A percentile compares a stretch with the other conserved stretches of the same genome.
Evolutionary conservation across 2,113 vertebrate genomes (phyloP).

Genomic region (Notothenia coriiceps): DNA sequence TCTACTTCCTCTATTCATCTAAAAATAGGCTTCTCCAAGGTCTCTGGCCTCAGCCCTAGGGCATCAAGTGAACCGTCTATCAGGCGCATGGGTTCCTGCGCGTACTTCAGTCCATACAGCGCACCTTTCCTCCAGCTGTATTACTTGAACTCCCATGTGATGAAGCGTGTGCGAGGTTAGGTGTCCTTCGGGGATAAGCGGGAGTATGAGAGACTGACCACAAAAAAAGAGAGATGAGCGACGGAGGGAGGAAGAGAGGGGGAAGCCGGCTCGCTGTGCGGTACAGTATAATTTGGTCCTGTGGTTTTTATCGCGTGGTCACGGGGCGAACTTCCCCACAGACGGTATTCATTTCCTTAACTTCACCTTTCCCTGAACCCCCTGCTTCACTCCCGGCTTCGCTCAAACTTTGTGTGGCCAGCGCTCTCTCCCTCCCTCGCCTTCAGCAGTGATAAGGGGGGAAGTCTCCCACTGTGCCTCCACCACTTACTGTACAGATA

Average conservation of each 20-base stretch:
- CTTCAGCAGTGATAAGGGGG: constrained; percentile 36
- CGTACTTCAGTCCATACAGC: constrained; percentile 15
- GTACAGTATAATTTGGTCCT: constrained; percentile 64
- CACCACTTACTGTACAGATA: constrained; percentile 5
- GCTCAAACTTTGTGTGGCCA: constrained; percentile 52
- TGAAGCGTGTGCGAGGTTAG: constrained; percentile 37
- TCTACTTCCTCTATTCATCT: constrained; percentile 8
- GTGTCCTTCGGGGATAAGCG: constrained; percentile 45
- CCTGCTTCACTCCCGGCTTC: constrained; percentile 40
- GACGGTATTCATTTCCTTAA: constrained; percentile 82
- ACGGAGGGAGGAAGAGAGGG: background rate
- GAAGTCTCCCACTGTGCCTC: constrained; percentile 31
- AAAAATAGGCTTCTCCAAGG: constrained; percentile 53
- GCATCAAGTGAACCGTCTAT: constrained; percentile 26
- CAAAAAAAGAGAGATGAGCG: constrained; percentile 39
- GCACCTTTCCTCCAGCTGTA: constrained; percentile 29
- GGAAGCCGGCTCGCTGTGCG: constrained; percentile 54
- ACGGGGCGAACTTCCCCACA: constrained; percentile 77
- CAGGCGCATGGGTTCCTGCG: constrained; percentile 19
- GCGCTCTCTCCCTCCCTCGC: constrained; percentile 1
- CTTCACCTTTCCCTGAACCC: constrained; percentile 85
- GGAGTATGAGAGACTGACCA: constrained; percentile 43
- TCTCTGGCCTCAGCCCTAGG: constrained; percentile 24
- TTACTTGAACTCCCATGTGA: constrained; percentile 43
- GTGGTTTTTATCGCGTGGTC: constrained; percentile 76